Evolutionary conservation across 2,797 vertebrate genomes (phyloP), one percentile per base, ranked within the genome.

Genomic region (Peromyscus attwateri): DNA sequence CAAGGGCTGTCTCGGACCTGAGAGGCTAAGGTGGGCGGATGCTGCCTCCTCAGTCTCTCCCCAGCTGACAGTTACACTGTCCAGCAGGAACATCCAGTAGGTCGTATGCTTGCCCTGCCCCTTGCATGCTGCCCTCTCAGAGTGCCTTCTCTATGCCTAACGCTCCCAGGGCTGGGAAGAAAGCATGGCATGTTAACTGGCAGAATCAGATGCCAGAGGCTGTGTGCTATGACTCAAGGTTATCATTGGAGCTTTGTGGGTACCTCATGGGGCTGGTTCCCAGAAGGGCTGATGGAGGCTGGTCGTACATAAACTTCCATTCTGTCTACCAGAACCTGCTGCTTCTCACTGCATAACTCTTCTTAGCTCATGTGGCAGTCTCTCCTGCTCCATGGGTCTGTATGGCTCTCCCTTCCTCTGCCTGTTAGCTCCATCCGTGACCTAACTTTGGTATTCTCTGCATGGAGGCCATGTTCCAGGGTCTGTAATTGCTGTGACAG

Each of bases 381-480:
- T 89, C 90, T 89, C 94, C 37, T 57, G 85, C 89, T 91, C 92
- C 49, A 0, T 2, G 16, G 64, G 40, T 97, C 96, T 82, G 16
- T 92, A 96, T 95, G 98, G 95, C 95, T 97, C 92, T 95, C 93
- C 95, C 97, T 98, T 98, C 98, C 97, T 97, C 46, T 46, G 37
- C 94, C 95, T 91, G 55, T 4, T 76, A n/a, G 64, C 92, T 81
- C 73, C 49, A 9, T n/a, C 23, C 2, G 10, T 34, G 43, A 7
- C 62, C 23, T 17, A 40, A 14, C 68, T 93, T 62, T 25, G 31
- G 6, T 80, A 3, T 66, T 91, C 80, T 84, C 31, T 75, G 37
- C 62, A 55, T n/a, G 29, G 55, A 29, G 37, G 55, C 93, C 29
- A 29, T 62, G 19, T 87, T 71, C 66, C 27, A 43, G 31, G 79